Evolutionary conservation across 1,140 invertebrate species (phyloP), one percentile per base, ranked within the genome.

Genomic region (Microplitis mediator): DNA sequence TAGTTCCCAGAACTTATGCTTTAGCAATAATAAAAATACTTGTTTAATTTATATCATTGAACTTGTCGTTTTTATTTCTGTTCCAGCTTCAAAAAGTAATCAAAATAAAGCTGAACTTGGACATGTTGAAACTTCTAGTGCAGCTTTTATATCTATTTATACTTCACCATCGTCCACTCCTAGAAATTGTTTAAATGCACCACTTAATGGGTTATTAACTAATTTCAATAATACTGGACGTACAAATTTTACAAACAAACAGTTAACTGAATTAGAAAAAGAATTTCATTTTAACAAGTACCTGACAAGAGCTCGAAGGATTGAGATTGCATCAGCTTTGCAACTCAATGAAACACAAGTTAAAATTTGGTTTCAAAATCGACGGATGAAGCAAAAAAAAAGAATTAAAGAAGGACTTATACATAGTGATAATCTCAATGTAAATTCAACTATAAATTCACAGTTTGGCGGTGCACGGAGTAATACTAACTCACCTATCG

Each of bases 251-350:
- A 99, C 97, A 65, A 99, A 98, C 84, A 99, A 99, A 87, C 98
- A 99, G 85, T 90, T 99, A 62, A 99, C 97, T 1, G 98, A 99
- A 87, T 89, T 99, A 75, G 98, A 99, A 84, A 99, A 99, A 85
- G 98, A 99, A 87, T 99, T 99, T 87, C 97, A 99, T 87, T 99
- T 98, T 87, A 99, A 99, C 88, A 98, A 98, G 88, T 99, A 99
- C 89, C 90, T 99, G 79, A 99, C 97, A 3, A 89, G 98, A 75
- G 97, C 97, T 5, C 88, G 98, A 77, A 90, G 98, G 75, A 98
- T 99, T 78, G 98, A 99, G 87, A 99, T 99, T 76, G 98, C 98
- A 0, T 95, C 96, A 0, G 93, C 96, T 1, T 88, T 99, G 14
- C 95, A 97, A 82, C 91, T 99, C 4, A 99, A 99, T 85, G 98